Base-by-base conservation (phyloP, 2,888 invertebrate genomes). In the Andricus quercusramuli region DNA sequence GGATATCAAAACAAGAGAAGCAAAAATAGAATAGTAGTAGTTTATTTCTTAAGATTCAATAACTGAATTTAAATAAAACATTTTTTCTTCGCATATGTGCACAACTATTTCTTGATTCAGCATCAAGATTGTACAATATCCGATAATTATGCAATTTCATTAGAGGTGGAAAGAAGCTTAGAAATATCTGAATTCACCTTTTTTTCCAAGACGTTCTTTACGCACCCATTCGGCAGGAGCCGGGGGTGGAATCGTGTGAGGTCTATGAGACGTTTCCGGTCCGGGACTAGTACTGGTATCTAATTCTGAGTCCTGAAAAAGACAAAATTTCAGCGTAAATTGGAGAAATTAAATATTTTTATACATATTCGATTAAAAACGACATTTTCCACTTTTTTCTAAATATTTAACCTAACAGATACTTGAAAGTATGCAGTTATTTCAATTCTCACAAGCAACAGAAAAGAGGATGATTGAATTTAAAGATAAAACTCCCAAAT, bases 151-250 rank as follows among this genome's bases (percentile, higher is more conserved):
- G 74, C 74, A 56, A 56, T 32, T 74, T 56, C 32, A 9, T 32
- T 56, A n/a, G 2, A 56, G 56, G 74, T 32, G 74, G n/a, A 11
- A 51, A 74, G 56, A 74, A 74, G 56, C 56, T 95, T 95, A 98
- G 94, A 98, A 98, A 94, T 98, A 98, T 93, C 98, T 95, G 94
- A 98, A 98, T 95, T 98, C 98, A 93, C 98, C 98, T 95, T 97
- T 98, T 95, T 98, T 98, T 94, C 97, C 98, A 92, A 97, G 95
- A 87, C 97, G 95, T 93, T 97, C 97, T 92, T 97, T 96, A 89
- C 96, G 96, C 88, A 97, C 96, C 96, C 97, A 97, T 93, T 97
- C 97, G 22, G 96, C 95, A 78, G 96, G 95, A 78, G 95, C 96
- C 87, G 94, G 94, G 66, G 94, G 93, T 68, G 94, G 94, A 86